Base-by-base conservation (phyloP, 2,888 invertebrate genomes). In the Drosophila quinaria region DNA sequence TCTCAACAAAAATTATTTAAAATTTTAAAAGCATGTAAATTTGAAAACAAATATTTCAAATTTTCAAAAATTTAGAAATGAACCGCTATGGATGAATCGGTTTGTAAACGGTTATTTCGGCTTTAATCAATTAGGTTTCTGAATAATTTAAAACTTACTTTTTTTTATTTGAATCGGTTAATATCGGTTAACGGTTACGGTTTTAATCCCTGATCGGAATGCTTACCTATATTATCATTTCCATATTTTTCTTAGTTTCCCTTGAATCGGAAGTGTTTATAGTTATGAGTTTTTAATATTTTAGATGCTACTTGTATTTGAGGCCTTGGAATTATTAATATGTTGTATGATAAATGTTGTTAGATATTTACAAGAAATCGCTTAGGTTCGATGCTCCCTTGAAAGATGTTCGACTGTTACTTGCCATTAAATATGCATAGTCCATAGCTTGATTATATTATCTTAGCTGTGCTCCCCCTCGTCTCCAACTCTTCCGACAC, bases 371-470 rank as follows among this genome's bases (percentile, higher is more conserved):
- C 13, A 42, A 33, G 15, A 19, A 52, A 37, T 22, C 33, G 44
- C 11, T 10, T 6, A 47, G 3, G 4, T 22, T n/a, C 29, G 13
- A 29, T 44, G 39, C 59, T 33, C 19, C 39, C 11, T 35, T 25
- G 13, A 25, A 25, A 25, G 25, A 8, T 39, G 35, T 19, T 39
- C 31, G 41, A 42, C 39, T 50, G 60, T 50, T 50, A 50, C 33
- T 62, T 62, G 33, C 44, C 39, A 69, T 62, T 56, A 69, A 69
- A 52, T 72, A 42, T 69, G 46, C 52, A 56, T 17, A 72, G 37
- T 39, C 22, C 19, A n/a, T 15, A 25, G 29, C 39, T 39, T 13
- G 39, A 29, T 35, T 58, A 22, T 67, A 9, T 41, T 58, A 35
- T n/a, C 39, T 50, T 35, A 35, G 42, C 17, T 61, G 51, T n/a